Evolutionary conservation across 2,797 vertebrate genomes (phyloP).

Genomic region (Apogon talboti): DNA sequence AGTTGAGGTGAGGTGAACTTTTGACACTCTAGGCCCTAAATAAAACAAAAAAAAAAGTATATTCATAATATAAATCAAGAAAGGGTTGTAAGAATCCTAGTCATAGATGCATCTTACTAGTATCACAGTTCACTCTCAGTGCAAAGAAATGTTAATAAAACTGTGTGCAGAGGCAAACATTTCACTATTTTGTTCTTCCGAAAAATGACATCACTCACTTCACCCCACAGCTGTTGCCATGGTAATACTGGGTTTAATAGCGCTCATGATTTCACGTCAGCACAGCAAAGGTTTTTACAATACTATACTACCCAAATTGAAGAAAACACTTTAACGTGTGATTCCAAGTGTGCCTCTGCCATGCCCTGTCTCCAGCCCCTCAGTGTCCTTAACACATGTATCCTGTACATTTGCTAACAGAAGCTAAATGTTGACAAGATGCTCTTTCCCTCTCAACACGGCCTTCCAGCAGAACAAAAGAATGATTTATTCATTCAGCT

Average conservation of each 20-base stretch:
- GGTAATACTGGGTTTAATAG: not conserved
- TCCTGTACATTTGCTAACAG: slow-evolving; percentile 50
- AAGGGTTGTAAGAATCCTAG: too few relatives aligned
- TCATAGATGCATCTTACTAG: not conserved
- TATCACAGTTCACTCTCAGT: slow-evolving; percentile 3
- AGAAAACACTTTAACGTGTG: not conserved
- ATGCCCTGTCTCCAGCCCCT: slow-evolving; percentile 7
- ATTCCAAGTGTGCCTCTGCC: not conserved
- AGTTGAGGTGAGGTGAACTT: too few relatives aligned
- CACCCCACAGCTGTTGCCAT: slow-evolving; percentile 4
- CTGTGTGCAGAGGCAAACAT: slow-evolving; percentile 9
- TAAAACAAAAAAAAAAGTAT: too few relatives aligned
- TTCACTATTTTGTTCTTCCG: slow-evolving; percentile 11
- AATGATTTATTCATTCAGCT: slow-evolving; percentile 80
- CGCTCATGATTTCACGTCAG: not conserved
- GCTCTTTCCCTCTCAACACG: slow-evolving; percentile 58
- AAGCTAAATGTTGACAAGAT: slow-evolving; percentile 77
- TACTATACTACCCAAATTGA: not conserved
- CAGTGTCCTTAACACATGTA: slow-evolving; percentile 52
- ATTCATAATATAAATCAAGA: too few relatives aligned
- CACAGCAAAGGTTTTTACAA: not conserved
- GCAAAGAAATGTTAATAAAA: slow-evolving; percentile 6
- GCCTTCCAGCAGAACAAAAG: slow-evolving; percentile 71
- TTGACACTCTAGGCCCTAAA: too few relatives aligned
- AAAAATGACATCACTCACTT: not conserved